Conservation (phyloP, 2,113 vertebrate species). For the Nothoprocta perdicaria region DNA sequence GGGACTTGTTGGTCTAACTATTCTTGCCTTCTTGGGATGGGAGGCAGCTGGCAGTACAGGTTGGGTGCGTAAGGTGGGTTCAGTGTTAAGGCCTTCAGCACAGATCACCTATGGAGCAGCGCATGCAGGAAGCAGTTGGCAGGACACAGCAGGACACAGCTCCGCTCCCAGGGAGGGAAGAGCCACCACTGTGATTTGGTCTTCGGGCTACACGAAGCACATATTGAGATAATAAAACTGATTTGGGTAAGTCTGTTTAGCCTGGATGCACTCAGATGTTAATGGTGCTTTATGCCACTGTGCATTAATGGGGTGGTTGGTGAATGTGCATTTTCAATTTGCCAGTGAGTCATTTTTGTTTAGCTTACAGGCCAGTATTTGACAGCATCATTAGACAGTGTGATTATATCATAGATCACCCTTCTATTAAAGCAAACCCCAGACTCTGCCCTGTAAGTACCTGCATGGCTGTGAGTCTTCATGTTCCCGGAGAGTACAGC, state of each 20-base stretch:
- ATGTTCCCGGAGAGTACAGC: not conserved
- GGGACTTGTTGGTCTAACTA: not conserved
- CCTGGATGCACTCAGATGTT: not conserved
- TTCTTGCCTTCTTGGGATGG: not conserved
- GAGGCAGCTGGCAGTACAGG: fast-evolving
- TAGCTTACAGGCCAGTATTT: not conserved
- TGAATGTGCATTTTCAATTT: not conserved
- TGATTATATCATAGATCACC: constrained; percentile 33
- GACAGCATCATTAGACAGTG: constrained; percentile 17
- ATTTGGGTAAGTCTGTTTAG: not conserved
- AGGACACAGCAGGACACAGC: not conserved
- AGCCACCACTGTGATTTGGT: not conserved
- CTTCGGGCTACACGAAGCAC: not conserved
- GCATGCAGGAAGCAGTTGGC: fast-evolving
- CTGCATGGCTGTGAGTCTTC: not conserved
- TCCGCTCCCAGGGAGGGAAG: not conserved
- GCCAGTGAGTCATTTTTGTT: constrained; percentile 22
- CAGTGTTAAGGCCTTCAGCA: too few relatives aligned
- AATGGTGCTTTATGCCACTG: not conserved
- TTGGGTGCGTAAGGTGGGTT: not conserved
- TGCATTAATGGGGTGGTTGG: not conserved
- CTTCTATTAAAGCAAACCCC: not conserved
- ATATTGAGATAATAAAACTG: not conserved
- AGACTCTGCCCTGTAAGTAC: not conserved
- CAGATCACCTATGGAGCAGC: not conserved